phyloP scores from a whole-genome alignment of 1,140 invertebrate species.

The Gryllus bimaculatus region DNA sequence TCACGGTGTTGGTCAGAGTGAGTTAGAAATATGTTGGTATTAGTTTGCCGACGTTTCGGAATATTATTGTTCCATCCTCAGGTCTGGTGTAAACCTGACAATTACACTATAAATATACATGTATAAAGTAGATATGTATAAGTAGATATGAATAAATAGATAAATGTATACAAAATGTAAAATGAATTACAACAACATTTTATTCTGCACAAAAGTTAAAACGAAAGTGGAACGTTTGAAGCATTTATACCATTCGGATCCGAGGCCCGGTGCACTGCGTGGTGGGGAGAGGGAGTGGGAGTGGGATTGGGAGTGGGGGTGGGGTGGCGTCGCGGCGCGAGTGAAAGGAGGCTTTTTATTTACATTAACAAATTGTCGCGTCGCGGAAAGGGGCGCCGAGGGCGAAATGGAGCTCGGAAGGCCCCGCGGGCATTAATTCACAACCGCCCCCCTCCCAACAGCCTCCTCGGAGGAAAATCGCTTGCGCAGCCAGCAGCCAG shows the following conservation, averaged over 20 bases:
- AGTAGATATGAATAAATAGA: too few species aligned
- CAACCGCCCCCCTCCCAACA: not conserved
- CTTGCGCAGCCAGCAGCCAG: not conserved
- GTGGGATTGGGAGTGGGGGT: not conserved
- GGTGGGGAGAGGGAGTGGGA: not conserved
- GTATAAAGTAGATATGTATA: too few species aligned
- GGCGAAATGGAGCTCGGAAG: not conserved
- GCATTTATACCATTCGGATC: not conserved
- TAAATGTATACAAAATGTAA: not conserved
- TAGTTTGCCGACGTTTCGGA: too few species aligned
- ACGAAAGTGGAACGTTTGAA: not conserved
- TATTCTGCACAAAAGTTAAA: not conserved
- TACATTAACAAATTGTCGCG: slow-evolving; percentile 1
- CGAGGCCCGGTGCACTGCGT: not conserved
- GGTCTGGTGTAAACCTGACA: too few species aligned
- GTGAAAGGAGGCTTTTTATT: not conserved
- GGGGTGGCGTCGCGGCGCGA: too few species aligned
- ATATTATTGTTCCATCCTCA: too few species aligned
- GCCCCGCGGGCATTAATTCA: not conserved
- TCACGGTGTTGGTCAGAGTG: too few species aligned
- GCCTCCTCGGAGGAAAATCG: not conserved
- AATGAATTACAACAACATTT: not conserved
- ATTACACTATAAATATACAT: too few species aligned
- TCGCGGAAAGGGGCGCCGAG: not conserved
- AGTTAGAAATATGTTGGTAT: too few species aligned